Evolutionary conservation across 2,888 invertebrate species (phyloP), one percentile per base, ranked within the genome.

Genomic region (Gortyna flavago): DNA sequence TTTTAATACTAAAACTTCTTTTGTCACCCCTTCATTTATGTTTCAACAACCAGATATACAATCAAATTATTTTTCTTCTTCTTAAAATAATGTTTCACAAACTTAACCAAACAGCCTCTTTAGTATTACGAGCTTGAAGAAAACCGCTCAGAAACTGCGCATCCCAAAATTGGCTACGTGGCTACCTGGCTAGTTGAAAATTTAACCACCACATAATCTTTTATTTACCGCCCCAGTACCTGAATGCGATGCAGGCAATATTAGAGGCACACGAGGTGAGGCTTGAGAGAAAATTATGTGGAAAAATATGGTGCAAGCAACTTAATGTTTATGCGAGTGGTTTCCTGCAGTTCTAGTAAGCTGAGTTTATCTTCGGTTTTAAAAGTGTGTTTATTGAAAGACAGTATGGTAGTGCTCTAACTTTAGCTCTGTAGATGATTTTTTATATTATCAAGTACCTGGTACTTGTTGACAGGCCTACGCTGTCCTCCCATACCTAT

Each of bases 141-240:
- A 72, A 59, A 65, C 44, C 57, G 83, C 66, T 71, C 51, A 65
- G 69, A 82, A 82, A 72, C 41, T 86, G 83, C 77, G 69, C 38
- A 67, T 59, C 35, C 79, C 65, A 68, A 83, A 83, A 83, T 77
- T 83, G 68, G 71, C 67, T 69, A 44, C 69, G 79, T 78, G 78
- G 67, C 54, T 71, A 25, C 48, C 59, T 51, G 69, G 81, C 66
- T 29, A 35, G 66, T 38, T 73, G 84, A 71, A 82, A 83, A 83
- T 86, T 71, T 29, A 72, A 57, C 72, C 54, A 68, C 67, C 73
- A 68, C 73, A 83, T 83, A 86, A 86, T 83, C 71, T 86, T 86
- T 86, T 83, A 83, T 83, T 83, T 83, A 83, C 64, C 29, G 68
- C 57, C 38, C 9, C 7, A 83, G 69, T 62, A 66, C 71, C 73